Evolutionary conservation across 1,140 invertebrate genomes (phyloP), one percentile per base, ranked within the genome.

Genomic region (Marisa cornuarietis): DNA sequence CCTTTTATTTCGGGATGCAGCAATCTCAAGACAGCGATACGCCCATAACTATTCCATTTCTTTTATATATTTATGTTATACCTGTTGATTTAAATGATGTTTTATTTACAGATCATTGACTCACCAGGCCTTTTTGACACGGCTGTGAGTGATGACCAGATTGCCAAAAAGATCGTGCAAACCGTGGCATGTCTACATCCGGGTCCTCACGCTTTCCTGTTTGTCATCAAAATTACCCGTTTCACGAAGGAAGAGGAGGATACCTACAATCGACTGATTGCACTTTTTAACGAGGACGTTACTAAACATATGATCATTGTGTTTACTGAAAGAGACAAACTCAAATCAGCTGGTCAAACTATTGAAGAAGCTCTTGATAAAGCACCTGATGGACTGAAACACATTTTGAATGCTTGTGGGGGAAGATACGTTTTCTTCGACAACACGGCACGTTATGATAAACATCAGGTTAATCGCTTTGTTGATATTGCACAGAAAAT

Each of bases 121-220:
- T 10, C 65, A 26, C 65, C 65, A n/a, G 65, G 65, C 65, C 65
- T 66, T 8, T 66, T 66, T 66, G 65, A 66, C 65, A 66, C 65
- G 10, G 20, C 7, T 26, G 7, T 66, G 8, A 20, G 22, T 8
- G 65, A n/a, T 10, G 20, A 66, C 9, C 7, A 8, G 7, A 66
- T 66, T 26, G 65, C 22, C 22, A 22, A 66, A 20, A 66, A 8
- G 7, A 66, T 66, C 7, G 65, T 20, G 22, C 65, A 66, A 20
- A 10, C 65, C 8, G 26, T 66, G 8, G 20, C 22, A 8, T 22
- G 65, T 20, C 8, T 66, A 20, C 26, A 72, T 52, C 81, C 81
- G 18, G 81, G 81, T n/a, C 22, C 26, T n/a, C 65, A 68, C 26
- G 10, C 22, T 68, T n/a, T 68, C n/a, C 65, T 68, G 2, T 68